A percentile compares a stretch with the other conserved stretches of the same genome.
These are phyloP conservation scores for Epinephelus coioides DNA, from an alignment of 2,797 vertebrate genomes.

Conservation along the genomic window DNA sequence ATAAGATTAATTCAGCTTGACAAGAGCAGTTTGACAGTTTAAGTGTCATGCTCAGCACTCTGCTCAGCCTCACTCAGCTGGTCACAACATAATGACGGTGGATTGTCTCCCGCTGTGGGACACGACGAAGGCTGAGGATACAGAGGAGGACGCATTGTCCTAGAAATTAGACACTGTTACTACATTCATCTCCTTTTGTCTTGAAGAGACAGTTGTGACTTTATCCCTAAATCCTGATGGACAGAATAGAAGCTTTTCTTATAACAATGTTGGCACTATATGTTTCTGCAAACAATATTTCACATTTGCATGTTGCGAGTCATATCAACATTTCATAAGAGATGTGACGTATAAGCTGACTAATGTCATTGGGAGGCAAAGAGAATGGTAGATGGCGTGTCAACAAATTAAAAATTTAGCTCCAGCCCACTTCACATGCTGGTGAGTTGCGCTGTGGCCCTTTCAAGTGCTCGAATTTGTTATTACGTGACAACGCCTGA, in stretches of 20 bases:
- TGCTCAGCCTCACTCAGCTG: constrained; percentile 39
- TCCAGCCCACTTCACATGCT: too few species aligned
- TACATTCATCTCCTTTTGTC: constrained; percentile 29
- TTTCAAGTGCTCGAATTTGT: too few species aligned
- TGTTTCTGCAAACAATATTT: too few species aligned
- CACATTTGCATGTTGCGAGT: too few species aligned
- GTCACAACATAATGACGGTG: constrained; percentile 41
- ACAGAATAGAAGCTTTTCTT: background rate
- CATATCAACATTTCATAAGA: too few species aligned
- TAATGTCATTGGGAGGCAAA: too few species aligned
- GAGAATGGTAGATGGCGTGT: too few species aligned
- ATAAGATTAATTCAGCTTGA: constrained; percentile 44
- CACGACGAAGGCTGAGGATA: constrained; percentile 10
- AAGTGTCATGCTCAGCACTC: constrained; percentile 41
- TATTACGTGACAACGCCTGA: too few species aligned
- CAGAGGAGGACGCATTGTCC: constrained; percentile 14
- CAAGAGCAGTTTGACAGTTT: constrained; percentile 45
- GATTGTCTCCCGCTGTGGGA: constrained; percentile 25
- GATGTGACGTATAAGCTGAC: too few species aligned
- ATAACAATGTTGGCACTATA: too few species aligned
- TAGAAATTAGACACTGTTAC: constrained; percentile 15
- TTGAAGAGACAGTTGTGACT: constrained; percentile 9
- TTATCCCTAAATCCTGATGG: constrained; percentile 4
- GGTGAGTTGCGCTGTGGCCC: too few species aligned
- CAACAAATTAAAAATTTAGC: too few species aligned